These are phyloP conservation scores for Anas platyrhynchos DNA, from an alignment of 2,113 vertebrate genomes.

Conservation along the genomic window DNA sequence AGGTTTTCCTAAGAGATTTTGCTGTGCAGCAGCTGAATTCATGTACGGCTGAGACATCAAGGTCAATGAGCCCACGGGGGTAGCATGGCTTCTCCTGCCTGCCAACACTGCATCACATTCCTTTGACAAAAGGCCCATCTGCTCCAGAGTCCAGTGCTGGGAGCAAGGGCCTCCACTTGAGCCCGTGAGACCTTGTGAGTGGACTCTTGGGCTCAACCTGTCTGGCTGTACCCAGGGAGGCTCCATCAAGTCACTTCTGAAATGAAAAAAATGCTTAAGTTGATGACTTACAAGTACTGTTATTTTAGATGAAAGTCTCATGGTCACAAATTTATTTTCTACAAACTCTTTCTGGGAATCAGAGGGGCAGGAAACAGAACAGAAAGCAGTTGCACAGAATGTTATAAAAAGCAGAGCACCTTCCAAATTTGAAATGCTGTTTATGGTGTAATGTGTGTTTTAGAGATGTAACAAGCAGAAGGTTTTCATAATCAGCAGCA, in stretches of 20 bases:
- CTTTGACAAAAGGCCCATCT: constrained; percentile 73
- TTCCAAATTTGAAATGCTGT: neutral
- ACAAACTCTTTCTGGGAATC: neutral
- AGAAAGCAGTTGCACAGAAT: neutral
- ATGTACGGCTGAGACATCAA: constrained; percentile 64
- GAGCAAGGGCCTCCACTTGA: constrained; percentile 79
- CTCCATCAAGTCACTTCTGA: constrained; percentile 82
- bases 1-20: constrained; percentile 68
- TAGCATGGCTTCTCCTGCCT: constrained; percentile 55
- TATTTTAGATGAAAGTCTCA: neutral
- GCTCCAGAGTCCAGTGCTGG: constrained; percentile 82
- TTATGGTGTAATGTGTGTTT: neutral
- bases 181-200: constrained; percentile 43
- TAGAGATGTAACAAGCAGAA: neutral
- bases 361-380: neutral
- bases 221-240: constrained; percentile 80
- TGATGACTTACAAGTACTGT: neutral
- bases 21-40: constrained; percentile 61
- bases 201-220: constrained; percentile 73
- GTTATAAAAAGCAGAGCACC: neutral
- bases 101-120: constrained; percentile 73
- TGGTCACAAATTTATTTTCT: neutral
- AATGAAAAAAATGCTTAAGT: neutral
- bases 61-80: constrained; percentile 37
- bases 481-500: neutral